Evolutionary conservation across 2,113 vertebrate genomes (phyloP).

Genomic region (Nibea coibor): DNA sequence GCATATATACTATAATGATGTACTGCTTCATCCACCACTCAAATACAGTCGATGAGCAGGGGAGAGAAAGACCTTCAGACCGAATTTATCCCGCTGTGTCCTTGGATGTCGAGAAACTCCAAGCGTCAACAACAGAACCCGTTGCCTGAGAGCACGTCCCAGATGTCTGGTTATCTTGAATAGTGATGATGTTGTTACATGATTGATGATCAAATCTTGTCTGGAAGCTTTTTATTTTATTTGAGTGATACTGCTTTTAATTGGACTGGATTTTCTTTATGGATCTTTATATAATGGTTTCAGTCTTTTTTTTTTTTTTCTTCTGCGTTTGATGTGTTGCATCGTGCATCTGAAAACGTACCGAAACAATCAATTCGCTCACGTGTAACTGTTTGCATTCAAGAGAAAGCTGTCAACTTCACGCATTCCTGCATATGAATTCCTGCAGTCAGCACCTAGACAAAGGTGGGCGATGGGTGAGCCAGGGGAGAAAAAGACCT

Average conservation of each 20-base stretch:
- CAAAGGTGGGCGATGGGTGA: conserved; percentile 34
- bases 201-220: not conserved
- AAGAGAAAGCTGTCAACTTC: conserved; percentile 15
- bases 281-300: not conserved
- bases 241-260: not conserved
- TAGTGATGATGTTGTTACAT: conserved; percentile 15
- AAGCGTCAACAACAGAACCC: conserved; percentile 29
- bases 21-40: conserved; percentile 12
- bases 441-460: conserved; percentile 34
- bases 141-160: conserved; percentile 34
- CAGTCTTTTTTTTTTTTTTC: not conserved
- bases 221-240: not conserved
- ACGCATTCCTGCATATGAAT: conserved; percentile 23
- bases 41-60: conserved; percentile 14
- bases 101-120: conserved; percentile 47
- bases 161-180: conserved; percentile 3
- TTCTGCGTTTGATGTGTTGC: not conserved
- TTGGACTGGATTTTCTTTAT: not conserved
- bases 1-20: conserved; percentile 30
- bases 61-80: conserved; percentile 47
- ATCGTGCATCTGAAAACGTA: not conserved
- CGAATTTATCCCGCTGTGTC: conserved; percentile 21
- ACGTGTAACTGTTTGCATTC: not conserved
- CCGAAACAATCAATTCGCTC: not conserved
- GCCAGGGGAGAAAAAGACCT: conserved; percentile 50